A percentile compares a stretch with the other conserved stretches of the same genome.
Evolutionary conservation across 2,113 vertebrate species (phyloP).

Genomic region (Pelmatolapia mariae): DNA sequence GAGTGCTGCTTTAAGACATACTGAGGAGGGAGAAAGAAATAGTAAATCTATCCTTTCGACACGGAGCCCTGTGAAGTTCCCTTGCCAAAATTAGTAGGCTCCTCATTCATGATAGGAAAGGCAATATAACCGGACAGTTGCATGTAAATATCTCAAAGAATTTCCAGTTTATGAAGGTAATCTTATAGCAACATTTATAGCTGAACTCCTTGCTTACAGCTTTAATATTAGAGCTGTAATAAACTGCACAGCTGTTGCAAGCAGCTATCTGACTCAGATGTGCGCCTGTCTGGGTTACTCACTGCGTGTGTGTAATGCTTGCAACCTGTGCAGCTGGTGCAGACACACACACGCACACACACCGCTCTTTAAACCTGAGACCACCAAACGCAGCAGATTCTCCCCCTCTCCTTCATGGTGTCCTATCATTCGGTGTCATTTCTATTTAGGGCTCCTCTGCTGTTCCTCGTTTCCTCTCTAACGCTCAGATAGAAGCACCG

Average conservation of each 20-base stretch:
- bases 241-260: neutral
- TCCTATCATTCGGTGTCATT: slow-evolving; percentile 54
- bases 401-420: slow-evolving; percentile 1
- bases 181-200: neutral
- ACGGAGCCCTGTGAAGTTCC: neutral
- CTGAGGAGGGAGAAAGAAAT: neutral
- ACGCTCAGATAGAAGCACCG: slow-evolving; percentile 36
- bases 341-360: neutral
- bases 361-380: slow-evolving; percentile 51
- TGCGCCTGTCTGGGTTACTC: neutral
- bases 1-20: neutral
- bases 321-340: slow-evolving; percentile 18
- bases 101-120: neutral
- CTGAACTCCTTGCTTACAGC: neutral
- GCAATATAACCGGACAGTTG: neutral
- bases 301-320: neutral
- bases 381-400: slow-evolving; percentile 38
- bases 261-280: neutral
- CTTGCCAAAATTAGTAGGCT: neutral
- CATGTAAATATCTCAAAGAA: neutral
- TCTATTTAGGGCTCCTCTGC: slow-evolving; percentile 62
- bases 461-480: slow-evolving; percentile 40
- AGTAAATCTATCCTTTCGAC: neutral
- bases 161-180: neutral
- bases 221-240: neutral